These are phyloP conservation scores for Cardinalis cardinalis DNA, from an alignment of 2,113 vertebrate species.

Conservation along the genomic window DNA sequence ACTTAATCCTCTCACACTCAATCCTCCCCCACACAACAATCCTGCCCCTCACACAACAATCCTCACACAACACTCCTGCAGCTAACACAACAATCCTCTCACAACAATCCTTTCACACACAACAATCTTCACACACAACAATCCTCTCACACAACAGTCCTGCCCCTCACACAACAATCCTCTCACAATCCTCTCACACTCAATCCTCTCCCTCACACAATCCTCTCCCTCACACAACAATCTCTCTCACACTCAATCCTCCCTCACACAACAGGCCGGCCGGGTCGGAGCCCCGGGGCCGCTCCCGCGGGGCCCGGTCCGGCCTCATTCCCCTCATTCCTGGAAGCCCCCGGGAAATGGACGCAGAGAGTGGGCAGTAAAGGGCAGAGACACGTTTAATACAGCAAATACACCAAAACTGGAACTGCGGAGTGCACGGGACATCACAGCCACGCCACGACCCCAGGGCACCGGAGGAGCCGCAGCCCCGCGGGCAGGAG, in stretches of 20 bases:
- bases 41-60: background rate
- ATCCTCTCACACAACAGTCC: too few species aligned
- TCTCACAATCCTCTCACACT: background rate
- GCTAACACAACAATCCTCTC: background rate
- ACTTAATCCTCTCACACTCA: background rate
- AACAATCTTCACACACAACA: too few species aligned
- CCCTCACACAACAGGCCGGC: background rate
- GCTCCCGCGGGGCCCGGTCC: background rate
- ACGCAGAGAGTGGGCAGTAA: background rate
- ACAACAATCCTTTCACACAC: background rate
- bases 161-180: too few species aligned
- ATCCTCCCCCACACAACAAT: background rate
- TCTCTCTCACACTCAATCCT: background rate
- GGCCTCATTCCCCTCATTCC: constrained; percentile 54
- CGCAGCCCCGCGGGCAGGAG: background rate
- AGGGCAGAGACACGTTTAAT: background rate
- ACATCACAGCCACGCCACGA: background rate
- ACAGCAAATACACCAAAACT: background rate
- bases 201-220: background rate
- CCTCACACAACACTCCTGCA: background rate
- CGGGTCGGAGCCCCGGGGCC: background rate
- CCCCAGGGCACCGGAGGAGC: background rate
- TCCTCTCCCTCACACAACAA: background rate
- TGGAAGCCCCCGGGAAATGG: background rate
- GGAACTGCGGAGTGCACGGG: background rate